Evolutionary conservation across 2,888 invertebrate genomes (phyloP), one percentile per base, ranked within the genome.

Genomic region (Mactromeris polynyma): DNA sequence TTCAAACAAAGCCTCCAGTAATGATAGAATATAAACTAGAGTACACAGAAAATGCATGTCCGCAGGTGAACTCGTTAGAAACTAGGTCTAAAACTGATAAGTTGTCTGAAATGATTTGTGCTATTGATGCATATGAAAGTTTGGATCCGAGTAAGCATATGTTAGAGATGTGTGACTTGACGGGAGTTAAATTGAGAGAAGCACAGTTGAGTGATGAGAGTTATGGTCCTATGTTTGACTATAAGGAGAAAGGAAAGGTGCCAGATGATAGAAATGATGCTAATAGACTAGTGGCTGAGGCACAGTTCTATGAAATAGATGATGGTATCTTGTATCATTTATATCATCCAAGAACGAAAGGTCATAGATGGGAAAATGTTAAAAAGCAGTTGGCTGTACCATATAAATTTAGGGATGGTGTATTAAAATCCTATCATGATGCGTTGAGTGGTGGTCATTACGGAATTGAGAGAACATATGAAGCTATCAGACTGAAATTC

Each of bases 391-490:
- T 89, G 40, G 83, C 83, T 33, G 77, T 86, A 19, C 86, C 89
- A 31, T 21, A 19, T n/a, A 42, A 36, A 26, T 54, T 83, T 3
- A 26, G 86, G 21, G 83, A 89, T 79, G 77, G 7, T n/a, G 85
- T 86, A n/a, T 51, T 89, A n/a, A 82, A 81, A 83, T 69, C 83
- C 11, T 89, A 84, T 73, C 89, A 89, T 83, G 83, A 89, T 83
- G 84, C 81, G 21, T 40, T 89, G 14, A 80, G 73, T 77, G 83
- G 54, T 46, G 80, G 86, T 73, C 89, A 86, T 31, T 81, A 83
- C 17, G 86, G 84, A 14, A 82, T 80, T 7, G 89, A 86, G 19
- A 86, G 58, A 31, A 89, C 86, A 79, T 89, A 89, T 42, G 77
- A 86, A n/a, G 83, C 86, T 14, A 86, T 86, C 6, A 26, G 86